Conservation (phyloP, 2,797 vertebrate genomes). For the Gambusia yucatana region DNA sequence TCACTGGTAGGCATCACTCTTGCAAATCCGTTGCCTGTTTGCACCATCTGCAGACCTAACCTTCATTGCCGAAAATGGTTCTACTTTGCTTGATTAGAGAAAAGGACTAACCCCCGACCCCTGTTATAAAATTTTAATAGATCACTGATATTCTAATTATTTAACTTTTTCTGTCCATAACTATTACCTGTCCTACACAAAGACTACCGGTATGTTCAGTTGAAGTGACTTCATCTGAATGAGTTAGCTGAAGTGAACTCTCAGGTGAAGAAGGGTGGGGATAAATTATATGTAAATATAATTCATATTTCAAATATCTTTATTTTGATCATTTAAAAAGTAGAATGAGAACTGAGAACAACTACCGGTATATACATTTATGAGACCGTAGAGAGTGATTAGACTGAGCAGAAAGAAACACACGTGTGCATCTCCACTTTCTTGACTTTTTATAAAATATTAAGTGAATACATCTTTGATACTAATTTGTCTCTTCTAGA, state of each 20-base stretch:
- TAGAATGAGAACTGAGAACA: neutral
- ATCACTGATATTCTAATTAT: neutral
- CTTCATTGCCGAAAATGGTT: neutral
- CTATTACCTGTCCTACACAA: neutral
- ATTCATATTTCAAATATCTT: neutral
- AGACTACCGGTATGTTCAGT: neutral
- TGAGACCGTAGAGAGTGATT: neutral
- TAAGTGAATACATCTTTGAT: neutral
- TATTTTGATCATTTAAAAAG: neutral
- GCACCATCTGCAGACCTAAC: neutral
- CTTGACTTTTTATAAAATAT: neutral
- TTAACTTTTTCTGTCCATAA: neutral
- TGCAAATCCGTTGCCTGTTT: neutral
- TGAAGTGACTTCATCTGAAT: neutral
- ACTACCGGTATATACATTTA: neutral
- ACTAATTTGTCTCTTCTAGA: constrained; percentile 78
- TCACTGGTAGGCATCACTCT: neutral
- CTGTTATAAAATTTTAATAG: neutral
- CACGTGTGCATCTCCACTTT: neutral
- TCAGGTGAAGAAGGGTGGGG: neutral
- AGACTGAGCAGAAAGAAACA: neutral
- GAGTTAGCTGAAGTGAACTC: neutral
- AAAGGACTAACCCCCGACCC: neutral
- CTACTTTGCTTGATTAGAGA: neutral
- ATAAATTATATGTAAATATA: neutral